Base-by-base conservation (phyloP, 2,797 vertebrate genomes). In the Sphenodon punctatus region DNA sequence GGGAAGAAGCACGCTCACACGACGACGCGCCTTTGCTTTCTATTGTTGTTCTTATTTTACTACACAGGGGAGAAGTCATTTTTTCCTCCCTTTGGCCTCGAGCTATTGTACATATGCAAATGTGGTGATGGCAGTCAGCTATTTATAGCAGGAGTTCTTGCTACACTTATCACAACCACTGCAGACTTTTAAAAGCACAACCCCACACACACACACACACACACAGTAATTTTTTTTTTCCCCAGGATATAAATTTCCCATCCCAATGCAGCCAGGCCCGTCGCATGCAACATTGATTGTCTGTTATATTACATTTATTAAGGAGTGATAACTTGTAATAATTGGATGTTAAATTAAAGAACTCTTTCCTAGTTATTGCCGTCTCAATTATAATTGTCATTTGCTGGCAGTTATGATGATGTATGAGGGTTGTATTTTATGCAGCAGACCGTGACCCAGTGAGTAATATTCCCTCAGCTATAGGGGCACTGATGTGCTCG, bases 301-400 rank as follows among this genome's bases (percentile, higher is more conserved):
- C 97, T 98, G 97, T 98, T 98, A 98, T 97, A 98, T 98, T 98
- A 98, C 97, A 98, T 97, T 99, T 98, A 99, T 98, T 97, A 98
- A 97, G 97, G 96, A 98, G 97, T 97, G 97, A 98, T 99, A 98
- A 98, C 97, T 98, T 98, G 98, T 97, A 98, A 98, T 99, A 98
- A 99, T 98, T 98, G 97, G 97, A 98, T 98, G 97, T 99, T 98
- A 98, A 98, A 99, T 99, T 98, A 99, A 98, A 97, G 97, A 97
- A 97, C 97, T 97, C 97, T 98, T 97, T 97, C 97, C 97, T 96
- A 97, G 96, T 98, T 98, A 98, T 98, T 97, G 98, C 97, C 97
- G 95, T 98, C 98, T 99, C 98, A 98, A 98, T 98, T 98, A 97
- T 98, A 98, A 98, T 97, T 98, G 97, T 98, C 97, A 97, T 95